A percentile compares a stretch with the other conserved stretches of the same genome.
Evolutionary conservation across 2,113 vertebrate species (phyloP).

Genomic region (Cyanoliseus patagonus): DNA sequence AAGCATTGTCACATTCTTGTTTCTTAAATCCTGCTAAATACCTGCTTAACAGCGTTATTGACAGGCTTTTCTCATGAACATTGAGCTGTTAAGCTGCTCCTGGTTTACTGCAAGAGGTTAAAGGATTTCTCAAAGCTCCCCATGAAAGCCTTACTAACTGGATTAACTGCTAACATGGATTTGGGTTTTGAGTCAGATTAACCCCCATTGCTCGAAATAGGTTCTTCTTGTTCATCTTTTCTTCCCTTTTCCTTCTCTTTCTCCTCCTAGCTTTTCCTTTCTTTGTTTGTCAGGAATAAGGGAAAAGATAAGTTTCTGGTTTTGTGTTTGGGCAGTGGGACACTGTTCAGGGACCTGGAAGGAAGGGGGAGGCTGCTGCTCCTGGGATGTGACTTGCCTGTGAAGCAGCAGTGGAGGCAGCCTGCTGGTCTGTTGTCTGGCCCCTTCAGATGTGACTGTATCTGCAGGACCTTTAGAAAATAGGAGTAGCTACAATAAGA

Average conservation of each 20-base stretch:
- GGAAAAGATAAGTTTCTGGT: neutral
- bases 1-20: conserved; percentile 33
- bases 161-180: conserved; percentile 76
- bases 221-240: conserved; percentile 47
- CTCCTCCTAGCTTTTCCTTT: neutral
- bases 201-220: conserved; percentile 58
- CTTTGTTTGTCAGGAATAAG: neutral
- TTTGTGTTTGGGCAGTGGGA: neutral
- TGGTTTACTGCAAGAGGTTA: conserved; percentile 68
- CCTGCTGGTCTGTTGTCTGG: neutral
- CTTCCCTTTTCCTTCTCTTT: conserved; percentile 5
- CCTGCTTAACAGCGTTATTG: conserved; percentile 52
- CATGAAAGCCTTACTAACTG: conserved; percentile 75
- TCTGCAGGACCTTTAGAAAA: neutral
- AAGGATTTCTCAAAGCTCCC: conserved; percentile 75
- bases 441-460: neutral
- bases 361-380: neutral
- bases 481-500: neutral
- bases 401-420: neutral
- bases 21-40: conserved; percentile 59
- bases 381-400: neutral
- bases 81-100: conserved; percentile 57
- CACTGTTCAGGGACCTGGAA: neutral
- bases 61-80: conserved; percentile 56
- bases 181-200: conserved; percentile 74